phyloP scores from a whole-genome alignment of 2,113 vertebrate species.

The Poeciliopsis retropinna region DNA sequence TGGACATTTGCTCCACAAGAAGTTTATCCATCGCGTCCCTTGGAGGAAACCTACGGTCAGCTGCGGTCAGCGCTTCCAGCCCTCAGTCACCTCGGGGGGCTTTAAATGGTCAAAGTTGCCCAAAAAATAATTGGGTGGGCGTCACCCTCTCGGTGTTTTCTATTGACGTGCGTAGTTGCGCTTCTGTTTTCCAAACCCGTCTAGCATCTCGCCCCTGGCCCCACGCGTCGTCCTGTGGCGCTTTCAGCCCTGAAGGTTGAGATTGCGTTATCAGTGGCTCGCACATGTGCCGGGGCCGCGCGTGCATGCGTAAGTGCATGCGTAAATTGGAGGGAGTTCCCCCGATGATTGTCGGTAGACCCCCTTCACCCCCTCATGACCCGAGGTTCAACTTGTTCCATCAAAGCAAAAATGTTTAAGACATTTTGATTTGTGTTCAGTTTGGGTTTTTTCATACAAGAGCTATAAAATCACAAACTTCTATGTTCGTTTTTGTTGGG shows the following conservation, averaged over 20 bases:
- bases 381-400: not conserved
- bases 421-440: conserved; percentile 28
- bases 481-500: not conserved
- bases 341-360: not conserved
- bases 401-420: conserved; percentile 6
- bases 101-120: conserved; percentile 16
- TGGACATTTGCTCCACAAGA: conserved; percentile 37
- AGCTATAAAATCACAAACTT: not conserved
- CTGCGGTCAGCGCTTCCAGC: not conserved
- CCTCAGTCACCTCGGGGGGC: not conserved
- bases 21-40: conserved; percentile 22
- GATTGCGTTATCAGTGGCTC: conserved; percentile 78
- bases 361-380: not conserved
- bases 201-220: not conserved
- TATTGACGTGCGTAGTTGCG: not conserved
- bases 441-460: not conserved
- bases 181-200: not conserved
- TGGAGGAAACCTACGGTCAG: conserved; percentile 13
- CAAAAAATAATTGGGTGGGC: conserved; percentile 10
- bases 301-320: conserved; percentile 46
- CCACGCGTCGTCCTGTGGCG: not conserved
- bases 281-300: conserved; percentile 45
- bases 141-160: conserved; percentile 6
- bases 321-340: conserved; percentile 47
- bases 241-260: conserved; percentile 26